Conservation (phyloP, 1,140 invertebrate genomes). For the Linepithema humile region DNA sequence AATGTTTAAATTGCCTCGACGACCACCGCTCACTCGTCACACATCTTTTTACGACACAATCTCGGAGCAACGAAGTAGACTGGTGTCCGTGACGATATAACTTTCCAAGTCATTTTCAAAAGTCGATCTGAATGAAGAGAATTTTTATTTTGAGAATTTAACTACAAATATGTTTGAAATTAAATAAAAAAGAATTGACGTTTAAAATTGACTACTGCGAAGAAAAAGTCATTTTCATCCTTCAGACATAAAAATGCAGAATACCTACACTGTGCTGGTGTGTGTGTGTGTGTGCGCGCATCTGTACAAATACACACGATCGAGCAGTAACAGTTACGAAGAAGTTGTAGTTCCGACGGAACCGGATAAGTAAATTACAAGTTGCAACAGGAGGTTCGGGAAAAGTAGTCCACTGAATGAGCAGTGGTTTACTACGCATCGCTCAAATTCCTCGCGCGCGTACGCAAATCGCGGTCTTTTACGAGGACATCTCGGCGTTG, state of each 20-base stretch:
- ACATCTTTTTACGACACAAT: slow-evolving; percentile 45
- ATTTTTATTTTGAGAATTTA: not conserved
- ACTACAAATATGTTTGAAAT: not conserved
- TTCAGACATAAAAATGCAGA: too few species aligned
- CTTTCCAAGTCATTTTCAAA: not conserved
- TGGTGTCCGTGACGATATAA: not conserved
- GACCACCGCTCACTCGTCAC: slow-evolving; percentile 19
- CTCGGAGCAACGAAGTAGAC: not conserved
- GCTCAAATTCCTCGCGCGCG: not conserved
- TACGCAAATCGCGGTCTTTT: slow-evolving; percentile 29
- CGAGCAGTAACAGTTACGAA: not conserved
- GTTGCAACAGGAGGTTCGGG: not conserved
- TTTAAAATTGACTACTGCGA: not conserved
- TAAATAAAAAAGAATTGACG: not conserved
- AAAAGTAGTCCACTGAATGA: not conserved
- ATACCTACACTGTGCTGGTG: too few species aligned
- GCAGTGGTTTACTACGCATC: not conserved
- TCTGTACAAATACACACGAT: not conserved
- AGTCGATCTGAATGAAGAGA: not conserved
- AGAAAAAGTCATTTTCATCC: too few species aligned
- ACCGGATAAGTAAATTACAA: not conserved
- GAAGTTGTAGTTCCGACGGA: not conserved
- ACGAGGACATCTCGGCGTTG: not conserved
- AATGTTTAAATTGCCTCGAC: slow-evolving; percentile 19
- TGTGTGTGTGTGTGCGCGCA: too few species aligned